Base-by-base conservation (phyloP, 1,140 invertebrate genomes). In the Scaptomyza hsui region DNA sequence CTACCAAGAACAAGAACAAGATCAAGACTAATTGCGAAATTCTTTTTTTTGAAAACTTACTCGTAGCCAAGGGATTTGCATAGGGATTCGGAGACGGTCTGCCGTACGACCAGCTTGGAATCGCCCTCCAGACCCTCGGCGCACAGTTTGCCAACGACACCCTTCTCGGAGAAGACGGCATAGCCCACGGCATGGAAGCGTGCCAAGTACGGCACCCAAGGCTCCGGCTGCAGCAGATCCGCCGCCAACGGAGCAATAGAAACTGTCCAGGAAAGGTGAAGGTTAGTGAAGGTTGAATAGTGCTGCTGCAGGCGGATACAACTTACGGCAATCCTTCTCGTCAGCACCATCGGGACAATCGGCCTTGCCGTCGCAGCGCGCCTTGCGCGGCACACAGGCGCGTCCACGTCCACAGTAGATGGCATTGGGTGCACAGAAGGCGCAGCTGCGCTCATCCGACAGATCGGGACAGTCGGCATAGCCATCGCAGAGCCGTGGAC, bases 321-420 rank as follows among this genome's bases (percentile, higher is more conserved):
- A 94, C 95, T 95, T 92, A 97, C 96, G 92, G 81, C 97, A 98
- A 77, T 95, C 95, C 81, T 95, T 94, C 90, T 98, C 97, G 74
- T 98, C 97, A 68, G 95, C 95, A 10, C 95, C 96, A 90, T 97
- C 96, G 0, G 95, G 94, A 85, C 97, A 98, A 90, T 98, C 96
- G 0, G 93, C 92, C 47, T 94, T 94, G 37, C 96, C 96, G 89
- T 97, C 96, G 90, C 97, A 98, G 56, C 95, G 93, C 72, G 95
- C 94, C 35, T 93, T 92, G 4, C 92, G 92, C 0, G 95, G 93
- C 69, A 97, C 94, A 88, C 97, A 98, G 9, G 93, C 93, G 55
- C 94, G 92, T 9, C 95, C 94, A 19, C 95, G 92, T 0, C 96
- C 96, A 85, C 97, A 98, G 67, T 96, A 96, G 49, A 97, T 92